phyloP scores from a whole-genome alignment of 2,888 invertebrate species.

The Sphinx pinastri region DNA sequence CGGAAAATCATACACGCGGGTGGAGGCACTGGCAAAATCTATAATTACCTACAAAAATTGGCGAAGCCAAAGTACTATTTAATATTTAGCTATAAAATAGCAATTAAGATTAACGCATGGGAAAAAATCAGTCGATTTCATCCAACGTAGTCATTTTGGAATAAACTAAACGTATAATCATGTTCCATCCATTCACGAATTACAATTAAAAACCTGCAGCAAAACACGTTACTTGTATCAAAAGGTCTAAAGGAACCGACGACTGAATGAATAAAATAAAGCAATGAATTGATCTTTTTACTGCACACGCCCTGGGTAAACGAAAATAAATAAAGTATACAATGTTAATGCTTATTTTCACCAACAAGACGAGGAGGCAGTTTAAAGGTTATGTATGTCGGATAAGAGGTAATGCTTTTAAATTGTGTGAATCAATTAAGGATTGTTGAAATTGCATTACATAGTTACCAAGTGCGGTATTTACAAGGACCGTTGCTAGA shows the following conservation, averaged over 20 bases:
- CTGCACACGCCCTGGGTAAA: not conserved
- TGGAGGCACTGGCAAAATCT: no score
- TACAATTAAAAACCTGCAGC: not conserved
- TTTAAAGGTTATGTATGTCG: not conserved
- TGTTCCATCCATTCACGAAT: not conserved
- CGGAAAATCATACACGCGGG: no score
- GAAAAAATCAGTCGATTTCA: not conserved
- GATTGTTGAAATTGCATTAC: not conserved
- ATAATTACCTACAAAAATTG: no score
- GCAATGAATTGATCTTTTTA: conserved; percentile 6
- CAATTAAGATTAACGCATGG: no score
- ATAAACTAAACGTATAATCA: not conserved
- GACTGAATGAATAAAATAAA: not conserved
- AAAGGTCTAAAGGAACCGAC: not conserved
- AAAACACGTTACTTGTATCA: not conserved
- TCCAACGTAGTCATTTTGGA: not conserved
- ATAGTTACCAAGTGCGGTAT: no score
- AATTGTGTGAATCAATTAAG: not conserved
- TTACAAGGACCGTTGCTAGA: no score
- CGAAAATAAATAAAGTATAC: conserved; percentile 9
- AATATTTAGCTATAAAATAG: no score
- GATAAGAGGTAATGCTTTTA: not conserved
- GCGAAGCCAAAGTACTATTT: no score
- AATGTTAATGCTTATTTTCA: not conserved
- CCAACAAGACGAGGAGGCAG: not conserved